These are phyloP conservation scores for Caenorhabditis sp. DNA, from an alignment of 2,888 invertebrate species.

Conservation along the genomic window DNA sequence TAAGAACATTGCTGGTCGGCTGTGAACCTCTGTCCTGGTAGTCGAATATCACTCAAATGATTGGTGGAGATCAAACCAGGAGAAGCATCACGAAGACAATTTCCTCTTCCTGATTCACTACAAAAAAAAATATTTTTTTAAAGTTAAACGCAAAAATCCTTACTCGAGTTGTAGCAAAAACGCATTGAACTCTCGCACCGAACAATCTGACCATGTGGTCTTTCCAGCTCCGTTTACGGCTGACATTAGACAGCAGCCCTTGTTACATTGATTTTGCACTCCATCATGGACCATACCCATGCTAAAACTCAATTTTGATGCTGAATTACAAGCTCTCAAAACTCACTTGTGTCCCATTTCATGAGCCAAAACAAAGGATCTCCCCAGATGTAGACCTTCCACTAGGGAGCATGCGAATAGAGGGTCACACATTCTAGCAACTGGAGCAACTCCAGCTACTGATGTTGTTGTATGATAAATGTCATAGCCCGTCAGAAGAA, in stretches of 20 bases:
- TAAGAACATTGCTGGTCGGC: conserved; percentile 83
- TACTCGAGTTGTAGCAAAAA: conserved; percentile 82
- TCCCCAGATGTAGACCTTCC: conserved; percentile 83
- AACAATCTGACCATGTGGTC: conserved; percentile 83
- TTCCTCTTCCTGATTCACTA: conserved; percentile 82
- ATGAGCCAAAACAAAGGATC: conserved; percentile 83
- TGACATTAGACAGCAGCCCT: conserved; percentile 83
- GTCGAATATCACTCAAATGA: conserved; percentile 73
- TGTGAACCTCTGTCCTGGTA: conserved; percentile 83
- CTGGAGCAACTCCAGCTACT: conserved; percentile 83
- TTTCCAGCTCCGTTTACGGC: conserved; percentile 83
- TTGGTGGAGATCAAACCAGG: conserved; percentile 76
- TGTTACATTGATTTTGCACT: conserved; percentile 82
- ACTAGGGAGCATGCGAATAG: conserved; percentile 82
- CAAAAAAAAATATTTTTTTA: conserved; percentile 12
- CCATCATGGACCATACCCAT: conserved; percentile 84
- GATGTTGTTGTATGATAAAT: conserved; percentile 83
- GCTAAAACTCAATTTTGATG: conserved; percentile 75
- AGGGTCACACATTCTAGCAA: conserved; percentile 83
- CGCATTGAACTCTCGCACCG: conserved; percentile 82
- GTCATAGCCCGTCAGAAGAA: conserved; percentile 83
- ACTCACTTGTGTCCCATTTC: conserved; percentile 84
- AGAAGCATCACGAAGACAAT: conserved; percentile 81
- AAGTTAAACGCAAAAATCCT: conserved; percentile 44
- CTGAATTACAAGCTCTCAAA: no score